These are phyloP conservation scores for Zonitis immaculata DNA, from an alignment of 2,888 invertebrate genomes.

Conservation along the genomic window DNA sequence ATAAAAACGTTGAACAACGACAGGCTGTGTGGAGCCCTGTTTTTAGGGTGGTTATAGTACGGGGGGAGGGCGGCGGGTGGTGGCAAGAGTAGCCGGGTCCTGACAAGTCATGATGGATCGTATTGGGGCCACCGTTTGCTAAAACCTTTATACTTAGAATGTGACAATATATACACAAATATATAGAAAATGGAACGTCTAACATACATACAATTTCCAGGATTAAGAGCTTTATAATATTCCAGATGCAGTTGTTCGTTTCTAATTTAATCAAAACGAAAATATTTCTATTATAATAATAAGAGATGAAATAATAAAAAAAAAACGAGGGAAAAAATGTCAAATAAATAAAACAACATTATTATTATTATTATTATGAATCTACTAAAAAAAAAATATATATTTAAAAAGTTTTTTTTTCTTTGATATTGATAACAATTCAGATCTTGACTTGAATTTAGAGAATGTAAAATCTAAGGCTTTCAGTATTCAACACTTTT, in stretches of 20 bases:
- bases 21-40: slow-evolving; percentile 40
- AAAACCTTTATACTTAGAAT: slow-evolving; percentile 46
- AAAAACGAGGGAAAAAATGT: background rate
- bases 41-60: no score
- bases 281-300: background rate
- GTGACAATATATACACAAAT: slow-evolving; percentile 34
- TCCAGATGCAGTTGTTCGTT: slow-evolving; percentile 18
- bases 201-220: slow-evolving; percentile 24
- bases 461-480: slow-evolving; percentile 2
- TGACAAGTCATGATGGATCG: slow-evolving; percentile 53
- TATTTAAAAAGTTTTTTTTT: no score
- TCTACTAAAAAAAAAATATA: no score
- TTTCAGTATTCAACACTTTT: slow-evolving; percentile 13
- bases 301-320: background rate
- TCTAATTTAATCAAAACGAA: slow-evolving; percentile 18
- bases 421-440: no score
- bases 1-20: slow-evolving; percentile 36
- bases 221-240: slow-evolving; percentile 24
- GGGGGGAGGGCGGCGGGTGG: no score
- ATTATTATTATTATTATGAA: background rate
- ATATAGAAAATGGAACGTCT: slow-evolving; percentile 18
- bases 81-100: slow-evolving; percentile 50
- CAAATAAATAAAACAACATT: background rate
- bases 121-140: slow-evolving; percentile 47
- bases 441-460: background rate